Conservation (phyloP, 2,113 vertebrate genomes). For the Protobothrops flavoviridis region DNA sequence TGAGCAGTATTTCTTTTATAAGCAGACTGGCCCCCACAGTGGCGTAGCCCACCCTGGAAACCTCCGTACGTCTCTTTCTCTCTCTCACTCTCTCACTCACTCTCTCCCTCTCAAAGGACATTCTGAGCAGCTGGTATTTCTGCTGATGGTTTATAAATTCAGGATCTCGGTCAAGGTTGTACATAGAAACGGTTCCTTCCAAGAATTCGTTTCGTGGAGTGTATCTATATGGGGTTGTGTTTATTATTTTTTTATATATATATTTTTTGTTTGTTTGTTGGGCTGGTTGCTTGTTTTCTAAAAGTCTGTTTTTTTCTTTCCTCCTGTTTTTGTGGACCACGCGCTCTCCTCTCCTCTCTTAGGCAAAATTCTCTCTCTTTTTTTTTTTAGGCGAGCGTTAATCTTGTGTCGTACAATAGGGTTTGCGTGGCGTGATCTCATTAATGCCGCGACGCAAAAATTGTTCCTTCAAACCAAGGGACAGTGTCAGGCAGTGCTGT, state of each 20-base stretch:
- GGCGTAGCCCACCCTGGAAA: slow-evolving; percentile 73
- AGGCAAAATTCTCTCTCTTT: slow-evolving; percentile 7
- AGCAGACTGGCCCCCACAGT: slow-evolving; percentile 94
- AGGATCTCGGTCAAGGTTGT: slow-evolving; percentile 64
- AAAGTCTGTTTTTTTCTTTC: slow-evolving; percentile 22
- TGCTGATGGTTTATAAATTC: slow-evolving; percentile 67
- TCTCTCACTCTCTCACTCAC: no score
- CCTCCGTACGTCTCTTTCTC: slow-evolving; percentile 24
- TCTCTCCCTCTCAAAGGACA: slow-evolving; percentile 47
- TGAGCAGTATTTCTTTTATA: slow-evolving; percentile 94
- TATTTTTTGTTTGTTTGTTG: no score
- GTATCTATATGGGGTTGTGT: slow-evolving; percentile 44
- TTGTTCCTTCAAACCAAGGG: not conserved
- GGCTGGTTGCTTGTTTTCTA: slow-evolving; percentile 42
- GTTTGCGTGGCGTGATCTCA: not conserved
- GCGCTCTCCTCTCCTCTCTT: slow-evolving; percentile 33
- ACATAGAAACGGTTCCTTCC: slow-evolving; percentile 65
- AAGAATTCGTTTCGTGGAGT: slow-evolving; percentile 55
- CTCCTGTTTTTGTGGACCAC: slow-evolving; percentile 53
- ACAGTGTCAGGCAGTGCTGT: not conserved
- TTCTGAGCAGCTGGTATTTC: slow-evolving; percentile 73
- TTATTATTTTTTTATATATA: not conserved
- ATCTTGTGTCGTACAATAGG: slow-evolving; percentile 5
- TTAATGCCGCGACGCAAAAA: not conserved
- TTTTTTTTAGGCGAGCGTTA: not conserved